Evolutionary conservation across 92 coral and sea anemone species (phyloP).

Genomic region (Zoanthus sociatus): DNA sequence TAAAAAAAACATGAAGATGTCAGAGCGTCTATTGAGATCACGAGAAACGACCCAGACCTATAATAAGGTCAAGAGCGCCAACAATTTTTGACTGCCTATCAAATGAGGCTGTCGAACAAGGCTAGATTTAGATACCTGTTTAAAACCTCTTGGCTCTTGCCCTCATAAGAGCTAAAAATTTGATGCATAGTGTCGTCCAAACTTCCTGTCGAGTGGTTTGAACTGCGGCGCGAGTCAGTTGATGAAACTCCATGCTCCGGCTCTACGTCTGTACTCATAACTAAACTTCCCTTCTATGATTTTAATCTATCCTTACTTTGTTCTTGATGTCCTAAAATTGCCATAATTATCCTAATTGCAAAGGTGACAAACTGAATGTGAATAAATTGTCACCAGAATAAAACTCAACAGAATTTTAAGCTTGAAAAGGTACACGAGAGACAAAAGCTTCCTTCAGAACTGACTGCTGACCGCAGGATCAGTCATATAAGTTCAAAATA

Average conservation of each 20-base stretch:
- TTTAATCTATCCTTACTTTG: conserved; percentile 4
- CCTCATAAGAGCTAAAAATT: conserved; percentile 68
- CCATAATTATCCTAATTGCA: background rate
- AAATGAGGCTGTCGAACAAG: conserved; percentile 6
- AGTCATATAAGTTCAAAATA: background rate
- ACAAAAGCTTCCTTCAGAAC: conserved; percentile 21
- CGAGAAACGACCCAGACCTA: conserved; percentile 21
- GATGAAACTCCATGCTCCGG: conserved; percentile 45
- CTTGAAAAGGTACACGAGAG: background rate
- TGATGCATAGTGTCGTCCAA: conserved; percentile 84
- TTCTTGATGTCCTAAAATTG: conserved; percentile 18
- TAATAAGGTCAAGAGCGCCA: conserved; percentile 52
- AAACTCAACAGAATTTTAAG: background rate
- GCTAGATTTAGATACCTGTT: conserved; percentile 71
- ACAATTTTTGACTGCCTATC: conserved; percentile 48
- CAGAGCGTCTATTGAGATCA: conserved; percentile 10
- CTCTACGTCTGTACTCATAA: conserved; percentile 42
- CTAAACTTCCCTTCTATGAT: background rate
- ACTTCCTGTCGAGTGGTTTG: conserved; percentile 75
- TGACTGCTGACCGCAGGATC: conserved; percentile 27
- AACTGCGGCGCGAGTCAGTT: conserved; percentile 38
- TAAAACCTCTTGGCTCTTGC: conserved; percentile 64
- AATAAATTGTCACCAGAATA: conserved; percentile 18
- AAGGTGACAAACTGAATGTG: conserved; percentile 3
- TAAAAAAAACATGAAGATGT: conserved; percentile 21